These are phyloP conservation scores for Augochlora pura DNA, from an alignment of 1,140 invertebrate genomes.

Conservation along the genomic window DNA sequence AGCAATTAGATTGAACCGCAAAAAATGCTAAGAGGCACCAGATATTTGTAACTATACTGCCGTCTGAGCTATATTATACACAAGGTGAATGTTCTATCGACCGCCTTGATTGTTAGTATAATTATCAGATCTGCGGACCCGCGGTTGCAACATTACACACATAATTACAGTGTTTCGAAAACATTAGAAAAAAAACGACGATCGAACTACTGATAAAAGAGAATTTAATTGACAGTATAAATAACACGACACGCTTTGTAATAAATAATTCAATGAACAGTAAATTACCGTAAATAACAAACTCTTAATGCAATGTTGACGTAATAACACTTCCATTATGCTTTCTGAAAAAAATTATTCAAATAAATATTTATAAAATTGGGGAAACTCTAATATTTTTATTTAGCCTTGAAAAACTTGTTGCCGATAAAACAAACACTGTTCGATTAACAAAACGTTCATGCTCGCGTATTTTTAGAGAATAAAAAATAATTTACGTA, in stretches of 20 bases:
- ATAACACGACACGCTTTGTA: background rate
- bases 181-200: background rate
- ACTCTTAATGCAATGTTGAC: too few species aligned
- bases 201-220: background rate
- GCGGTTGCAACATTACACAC: background rate
- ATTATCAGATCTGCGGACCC: constrained; percentile 15
- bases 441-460: too few species aligned
- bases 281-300: too few species aligned
- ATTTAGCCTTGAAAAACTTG: too few species aligned
- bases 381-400: too few species aligned
- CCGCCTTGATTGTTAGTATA: constrained; percentile 18
- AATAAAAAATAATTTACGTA: too few species aligned
- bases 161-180: constrained; percentile 13
- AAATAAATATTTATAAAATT: too few species aligned
- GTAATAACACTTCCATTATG: too few species aligned
- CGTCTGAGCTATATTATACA: background rate
- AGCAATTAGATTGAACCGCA: background rate
- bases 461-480: too few species aligned
- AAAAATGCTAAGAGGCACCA: background rate
- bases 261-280: too few species aligned
- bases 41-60: background rate
- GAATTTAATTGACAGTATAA: background rate
- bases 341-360: too few species aligned
- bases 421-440: too few species aligned
- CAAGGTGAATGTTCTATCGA: constrained; percentile 40